A percentile compares a stretch with the other conserved stretches of the same genome.
Evolutionary conservation across 2,113 vertebrate species (phyloP).

Genomic region (Spermophilus dauricus): DNA sequence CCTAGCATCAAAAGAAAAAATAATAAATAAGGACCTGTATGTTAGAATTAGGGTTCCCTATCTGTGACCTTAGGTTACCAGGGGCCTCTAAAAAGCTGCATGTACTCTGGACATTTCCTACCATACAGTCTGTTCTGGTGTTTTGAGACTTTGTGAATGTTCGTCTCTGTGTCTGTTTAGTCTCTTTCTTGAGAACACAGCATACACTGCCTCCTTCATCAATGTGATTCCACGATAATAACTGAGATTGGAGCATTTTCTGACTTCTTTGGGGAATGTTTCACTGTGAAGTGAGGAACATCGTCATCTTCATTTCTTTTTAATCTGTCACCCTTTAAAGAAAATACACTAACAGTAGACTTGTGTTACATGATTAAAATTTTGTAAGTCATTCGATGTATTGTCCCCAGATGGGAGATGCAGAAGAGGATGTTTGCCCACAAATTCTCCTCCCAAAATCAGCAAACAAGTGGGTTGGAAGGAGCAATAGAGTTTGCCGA

Average conservation of each 20-base stretch:
- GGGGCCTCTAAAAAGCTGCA: background rate
- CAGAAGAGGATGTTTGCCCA: constrained; percentile 31
- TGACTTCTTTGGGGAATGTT: constrained; percentile 7
- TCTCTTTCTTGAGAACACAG: constrained; percentile 6
- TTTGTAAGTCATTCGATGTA: constrained; percentile 72
- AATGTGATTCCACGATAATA: background rate
- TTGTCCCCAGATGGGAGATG: constrained; percentile 68
- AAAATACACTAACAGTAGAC: constrained; percentile 66
- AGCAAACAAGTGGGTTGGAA: constrained; percentile 20
- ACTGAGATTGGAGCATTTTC: background rate
- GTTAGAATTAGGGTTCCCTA: background rate
- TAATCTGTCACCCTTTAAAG: constrained; percentile 62
- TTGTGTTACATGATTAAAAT: constrained; percentile 72
- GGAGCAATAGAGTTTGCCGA: background rate
- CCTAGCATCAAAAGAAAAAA: background rate
- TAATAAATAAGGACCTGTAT: background rate
- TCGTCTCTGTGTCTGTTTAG: background rate
- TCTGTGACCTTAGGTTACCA: background rate
- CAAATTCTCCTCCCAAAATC: constrained; percentile 43
- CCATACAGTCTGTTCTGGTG: background rate
- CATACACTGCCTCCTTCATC: background rate
- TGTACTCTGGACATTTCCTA: background rate
- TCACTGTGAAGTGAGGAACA: background rate
- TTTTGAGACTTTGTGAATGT: background rate
- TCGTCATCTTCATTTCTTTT: constrained; percentile 56